Base-by-base conservation (phyloP, 2,888 invertebrate genomes). In the Synanthedon andrenaeformis region DNA sequence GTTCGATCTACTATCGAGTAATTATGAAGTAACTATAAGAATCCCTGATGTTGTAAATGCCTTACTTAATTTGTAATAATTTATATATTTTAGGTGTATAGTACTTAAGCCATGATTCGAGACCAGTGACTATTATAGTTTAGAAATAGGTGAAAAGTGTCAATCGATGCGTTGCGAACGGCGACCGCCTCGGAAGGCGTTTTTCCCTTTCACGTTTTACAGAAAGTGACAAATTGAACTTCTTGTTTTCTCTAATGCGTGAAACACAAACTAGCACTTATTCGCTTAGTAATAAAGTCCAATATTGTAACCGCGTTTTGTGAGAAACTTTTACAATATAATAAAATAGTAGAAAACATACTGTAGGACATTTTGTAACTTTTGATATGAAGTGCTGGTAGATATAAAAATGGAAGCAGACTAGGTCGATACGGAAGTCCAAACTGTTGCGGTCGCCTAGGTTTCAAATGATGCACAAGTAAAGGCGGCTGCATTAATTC, bases 1-100 rank as follows among this genome's bases (percentile, higher is more conserved):
- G 62, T 68, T 61, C 59, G 57, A 64, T 74, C 76, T 80, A 84
- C 79, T 81, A 77, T 84, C 84, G 83, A 82, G 85, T 85, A 85
- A 82, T 76, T 76, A 67, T 79, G 65, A 82, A 83, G 82, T 78
- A 74, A 77, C 69, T 58, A 66, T 86, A 85, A 85, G 84, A 71
- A 82, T 76, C 80, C 83, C 81, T 82, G 82, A 86, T 82, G 76
- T 81, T 82, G 86, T 86, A 86, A 85, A 87, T 87, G 87, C 87
- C 87, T 87, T 87, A 85, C 83, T 85, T 86, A 86, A 85, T 86
- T 86, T 86, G 83, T 86, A 87, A 86, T 87, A 87, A 87, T 87
- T 87, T 87, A 87, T 87, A 82, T 86, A 86, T 85, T 83, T 83
- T 86, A 87, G 86, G 83, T 87, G 86, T 86, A 86, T 86, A 86